phyloP scores from a whole-genome alignment of 2,888 invertebrate genomes.

The Clanis bilineata region DNA sequence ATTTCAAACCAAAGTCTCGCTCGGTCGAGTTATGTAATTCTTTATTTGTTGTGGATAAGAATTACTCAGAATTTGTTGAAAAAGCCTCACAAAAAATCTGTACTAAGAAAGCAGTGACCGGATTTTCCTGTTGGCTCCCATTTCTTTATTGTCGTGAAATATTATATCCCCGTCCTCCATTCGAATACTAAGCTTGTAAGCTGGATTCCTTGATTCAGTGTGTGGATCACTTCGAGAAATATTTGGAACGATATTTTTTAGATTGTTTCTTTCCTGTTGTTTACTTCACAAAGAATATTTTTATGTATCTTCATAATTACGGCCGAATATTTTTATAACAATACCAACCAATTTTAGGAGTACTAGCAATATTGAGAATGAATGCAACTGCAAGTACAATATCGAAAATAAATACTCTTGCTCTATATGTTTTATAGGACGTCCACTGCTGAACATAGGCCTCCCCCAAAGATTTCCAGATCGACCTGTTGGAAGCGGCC shows the following conservation, averaged over 20 bases:
- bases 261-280: not conserved
- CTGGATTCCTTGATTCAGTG: slow-evolving; percentile 4
- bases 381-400: no score
- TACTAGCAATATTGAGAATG: no score
- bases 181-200: slow-evolving; percentile 29
- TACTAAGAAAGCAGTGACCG: slow-evolving; percentile 27
- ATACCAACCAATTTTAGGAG: no score
- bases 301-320: no score
- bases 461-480: no score
- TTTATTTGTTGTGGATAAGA: not conserved
- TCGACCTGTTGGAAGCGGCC: no score
- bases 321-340: no score
- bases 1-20: no score
- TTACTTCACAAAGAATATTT: no score
- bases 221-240: not conserved
- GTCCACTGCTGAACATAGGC: no score
- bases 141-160: slow-evolving; percentile 26
- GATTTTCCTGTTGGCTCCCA: slow-evolving; percentile 18
- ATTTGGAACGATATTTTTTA: not conserved
- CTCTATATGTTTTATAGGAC: no score
- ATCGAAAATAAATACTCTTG: no score
- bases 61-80: not conserved
- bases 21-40: not conserved
- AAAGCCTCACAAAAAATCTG: slow-evolving; percentile 23
- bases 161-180: slow-evolving; percentile 29